Base-by-base conservation (phyloP, 2,888 invertebrate genomes). In the Cabera pusaria region DNA sequence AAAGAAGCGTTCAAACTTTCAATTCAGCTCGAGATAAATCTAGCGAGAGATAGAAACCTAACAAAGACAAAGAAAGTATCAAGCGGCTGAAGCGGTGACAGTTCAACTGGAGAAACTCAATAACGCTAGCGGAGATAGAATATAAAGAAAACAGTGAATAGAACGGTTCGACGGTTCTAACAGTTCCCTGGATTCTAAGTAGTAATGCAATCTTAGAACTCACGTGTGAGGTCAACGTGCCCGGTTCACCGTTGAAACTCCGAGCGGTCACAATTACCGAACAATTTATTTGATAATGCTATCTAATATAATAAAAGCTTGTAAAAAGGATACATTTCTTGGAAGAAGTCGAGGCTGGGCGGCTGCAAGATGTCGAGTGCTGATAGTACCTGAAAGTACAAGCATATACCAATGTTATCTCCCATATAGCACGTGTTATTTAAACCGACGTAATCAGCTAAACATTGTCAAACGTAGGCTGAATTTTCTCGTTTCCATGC, bases 331-430 rank as follows among this genome's bases (percentile, higher is more conserved):
- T 97, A 99, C 98, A 99, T 98, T 95, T 99, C 99, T 92, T 98
- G 98, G 92, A 99, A 99, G 93, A 98, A 98, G 91, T 98, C 98
- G 90, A 98, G 93, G 90, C 97, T 97, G 64, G 98, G 97, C 71
- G 99, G 99, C 90, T 99, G 98, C 67, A 99, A 92, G 85, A 99
- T 98, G 91, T 99, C 99, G 90, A 97, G 91, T 64, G 99, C 97
- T 70, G 98, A 98, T 71, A 99, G 92, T 73, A 99, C 98, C 98
- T 98, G 94, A 31, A 92, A 59, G 67, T 53, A 79, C 71, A 37
- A 32, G 12, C 39, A 36, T 11, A 23, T 27, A 22, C 14, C 3
- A 14, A 14, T 14, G 14, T 14, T 2, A n/a, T n/a, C n/a, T n/a
- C n/a, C n/a, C n/a, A n/a, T n/a, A 14, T 14, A 14, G 14, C 3